These are phyloP conservation scores for Ashinkailepas kermadecensis DNA, from an alignment of 2,888 invertebrate species.

Conservation along the genomic window DNA sequence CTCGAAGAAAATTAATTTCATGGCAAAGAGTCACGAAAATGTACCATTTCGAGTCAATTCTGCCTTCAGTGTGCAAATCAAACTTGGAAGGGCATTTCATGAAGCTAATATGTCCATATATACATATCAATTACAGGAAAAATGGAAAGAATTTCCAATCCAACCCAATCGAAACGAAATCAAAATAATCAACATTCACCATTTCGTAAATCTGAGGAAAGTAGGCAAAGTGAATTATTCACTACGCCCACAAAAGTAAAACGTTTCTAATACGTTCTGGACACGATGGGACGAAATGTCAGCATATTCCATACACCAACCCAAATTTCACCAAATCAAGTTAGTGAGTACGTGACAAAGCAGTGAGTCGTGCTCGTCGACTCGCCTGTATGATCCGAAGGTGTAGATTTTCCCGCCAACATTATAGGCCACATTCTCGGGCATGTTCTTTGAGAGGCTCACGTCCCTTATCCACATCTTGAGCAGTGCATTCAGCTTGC, in stretches of 20 bases:
- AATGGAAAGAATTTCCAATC: background rate
- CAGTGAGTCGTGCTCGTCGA: no score
- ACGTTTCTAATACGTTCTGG: background rate
- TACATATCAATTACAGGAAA: background rate
- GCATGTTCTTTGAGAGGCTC: conserved; percentile 79
- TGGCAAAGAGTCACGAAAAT: no score
- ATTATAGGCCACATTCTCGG: conserved; percentile 55
- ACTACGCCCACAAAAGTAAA: background rate
- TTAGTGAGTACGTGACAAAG: background rate
- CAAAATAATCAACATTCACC: background rate
- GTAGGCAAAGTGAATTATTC: background rate
- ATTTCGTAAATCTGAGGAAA: background rate
- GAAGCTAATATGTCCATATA: conserved; percentile 37
- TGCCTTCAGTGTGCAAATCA: no score
- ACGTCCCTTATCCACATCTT: conserved; percentile 90
- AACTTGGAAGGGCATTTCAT: no score
- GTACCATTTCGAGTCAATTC: no score
- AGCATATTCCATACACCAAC: no score
- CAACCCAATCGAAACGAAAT: background rate
- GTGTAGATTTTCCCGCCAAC: conserved; percentile 98
- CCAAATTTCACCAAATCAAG: no score
- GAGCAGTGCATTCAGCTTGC: conserved; percentile 79
- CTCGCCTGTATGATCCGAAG: conserved; percentile 80
- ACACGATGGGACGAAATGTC: no score
- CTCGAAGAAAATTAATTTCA: no score